These are phyloP conservation scores for Ophonus ardosiacus DNA, from an alignment of 2,888 invertebrate species.

Conservation along the genomic window DNA sequence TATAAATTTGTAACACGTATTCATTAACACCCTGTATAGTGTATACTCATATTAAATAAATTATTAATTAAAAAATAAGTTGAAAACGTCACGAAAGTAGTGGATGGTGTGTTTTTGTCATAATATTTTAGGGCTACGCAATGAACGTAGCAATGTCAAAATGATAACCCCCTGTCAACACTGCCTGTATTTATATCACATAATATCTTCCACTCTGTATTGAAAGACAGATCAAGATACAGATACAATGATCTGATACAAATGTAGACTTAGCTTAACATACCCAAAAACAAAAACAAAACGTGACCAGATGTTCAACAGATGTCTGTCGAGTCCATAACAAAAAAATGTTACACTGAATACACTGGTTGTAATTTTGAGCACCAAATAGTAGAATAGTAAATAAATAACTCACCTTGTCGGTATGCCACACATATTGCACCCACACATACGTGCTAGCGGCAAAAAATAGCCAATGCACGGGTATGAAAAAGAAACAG, in stretches of 20 bases:
- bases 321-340: not conserved
- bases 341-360: not conserved
- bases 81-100: no score
- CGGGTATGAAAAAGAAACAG: constrained; percentile 99
- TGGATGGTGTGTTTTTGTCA: no score
- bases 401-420: constrained; percentile 75
- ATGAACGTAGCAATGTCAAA: no score
- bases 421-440: constrained; percentile 98
- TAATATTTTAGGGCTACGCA: no score
- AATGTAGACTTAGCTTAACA: not conserved
- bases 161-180: no score
- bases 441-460: constrained; percentile 99
- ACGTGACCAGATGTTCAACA: not conserved
- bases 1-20: no score
- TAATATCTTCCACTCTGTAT: no score
- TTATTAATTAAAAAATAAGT: no score
- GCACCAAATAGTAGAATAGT: not conserved
- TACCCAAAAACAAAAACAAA: not conserved
- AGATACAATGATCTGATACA: no score
- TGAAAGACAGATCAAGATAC: not conserved
- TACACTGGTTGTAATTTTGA: not conserved
- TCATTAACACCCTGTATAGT: no score
- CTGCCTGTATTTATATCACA: no score
- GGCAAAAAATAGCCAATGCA: constrained; percentile 97
- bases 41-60: no score